Percentiles rank a stretch among this genome's conserved stretches.
Conservation (phyloP, 1,140 invertebrate genomes). For the Theocolax elegans region DNA sequence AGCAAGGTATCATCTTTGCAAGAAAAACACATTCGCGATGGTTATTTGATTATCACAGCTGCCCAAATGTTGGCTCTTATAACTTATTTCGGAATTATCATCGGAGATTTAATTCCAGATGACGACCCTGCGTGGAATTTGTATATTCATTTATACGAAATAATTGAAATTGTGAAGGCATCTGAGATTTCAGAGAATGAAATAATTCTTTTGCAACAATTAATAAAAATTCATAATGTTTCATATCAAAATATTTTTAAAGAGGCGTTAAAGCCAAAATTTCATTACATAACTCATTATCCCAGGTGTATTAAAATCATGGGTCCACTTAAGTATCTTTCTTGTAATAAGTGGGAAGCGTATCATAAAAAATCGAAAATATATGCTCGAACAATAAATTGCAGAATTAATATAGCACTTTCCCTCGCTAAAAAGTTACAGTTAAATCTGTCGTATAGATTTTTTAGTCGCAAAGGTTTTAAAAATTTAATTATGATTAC, state of each 20-base stretch:
- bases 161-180: neutral
- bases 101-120: neutral
- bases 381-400: neutral
- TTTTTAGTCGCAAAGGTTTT: neutral
- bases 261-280: neutral
- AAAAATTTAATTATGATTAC: neutral
- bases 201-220: neutral
- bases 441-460: conserved; percentile 6
- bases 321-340: neutral
- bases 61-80: conserved; percentile 46
- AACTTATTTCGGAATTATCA: conserved; percentile 45
- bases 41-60: conserved; percentile 36
- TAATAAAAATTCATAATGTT: neutral
- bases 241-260: neutral
- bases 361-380: conserved; percentile 3
- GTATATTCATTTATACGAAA: conserved; percentile 14
- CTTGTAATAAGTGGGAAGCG: conserved; percentile 7
- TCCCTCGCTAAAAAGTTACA: conserved; percentile 33
- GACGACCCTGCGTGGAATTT: conserved; percentile 43
- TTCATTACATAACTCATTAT: conserved; percentile 4
- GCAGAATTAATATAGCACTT: conserved; percentile 26
- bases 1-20: conserved; percentile 32
- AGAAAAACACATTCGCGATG: conserved; percentile 32
- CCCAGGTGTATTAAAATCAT: neutral
- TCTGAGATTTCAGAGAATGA: conserved; percentile 1